Evolutionary conservation across 2,888 invertebrate species (phyloP).

Genomic region (Synergus laeviventris): DNA sequence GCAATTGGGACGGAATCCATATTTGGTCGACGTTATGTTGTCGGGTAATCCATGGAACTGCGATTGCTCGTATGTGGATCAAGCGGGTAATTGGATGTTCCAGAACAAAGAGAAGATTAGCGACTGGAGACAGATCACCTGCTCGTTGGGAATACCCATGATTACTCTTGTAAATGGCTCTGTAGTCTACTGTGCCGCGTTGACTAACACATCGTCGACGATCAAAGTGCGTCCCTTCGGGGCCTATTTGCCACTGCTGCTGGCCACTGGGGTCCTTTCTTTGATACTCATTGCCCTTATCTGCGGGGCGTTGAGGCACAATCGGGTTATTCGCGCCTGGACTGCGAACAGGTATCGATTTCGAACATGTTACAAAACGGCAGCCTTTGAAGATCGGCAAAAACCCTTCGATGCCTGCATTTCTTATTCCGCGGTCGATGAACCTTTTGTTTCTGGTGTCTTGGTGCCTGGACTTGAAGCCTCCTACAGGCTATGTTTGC

Average conservation of each 20-base stretch:
- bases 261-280: conserved; percentile 87
- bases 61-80: conserved; percentile 89
- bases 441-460: conserved; percentile 92
- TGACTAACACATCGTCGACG: conserved; percentile 84
- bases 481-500: conserved; percentile 91
- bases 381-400: conserved; percentile 85
- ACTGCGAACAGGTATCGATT: conserved; percentile 91
- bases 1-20: conserved; percentile 89
- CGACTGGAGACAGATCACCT: conserved; percentile 86
- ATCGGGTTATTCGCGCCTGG: conserved; percentile 90
- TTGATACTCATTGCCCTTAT: conserved; percentile 86
- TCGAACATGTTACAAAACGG: conserved; percentile 91
- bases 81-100: conserved; percentile 88
- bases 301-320: conserved; percentile 88
- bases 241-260: conserved; percentile 87
- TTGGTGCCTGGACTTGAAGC: conserved; percentile 91
- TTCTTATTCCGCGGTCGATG: conserved; percentile 95
- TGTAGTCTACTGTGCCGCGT: conserved; percentile 85
- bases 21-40: conserved; percentile 90
- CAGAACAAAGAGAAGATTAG: conserved; percentile 88
- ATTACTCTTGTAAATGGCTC: conserved; percentile 87
- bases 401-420: conserved; percentile 96
- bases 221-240: conserved; percentile 88
- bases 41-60: conserved; percentile 94
- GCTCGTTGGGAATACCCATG: conserved; percentile 84